These are phyloP conservation scores for Sebastiscus tertius DNA, from an alignment of 2,797 vertebrate genomes.

Conservation along the genomic window DNA sequence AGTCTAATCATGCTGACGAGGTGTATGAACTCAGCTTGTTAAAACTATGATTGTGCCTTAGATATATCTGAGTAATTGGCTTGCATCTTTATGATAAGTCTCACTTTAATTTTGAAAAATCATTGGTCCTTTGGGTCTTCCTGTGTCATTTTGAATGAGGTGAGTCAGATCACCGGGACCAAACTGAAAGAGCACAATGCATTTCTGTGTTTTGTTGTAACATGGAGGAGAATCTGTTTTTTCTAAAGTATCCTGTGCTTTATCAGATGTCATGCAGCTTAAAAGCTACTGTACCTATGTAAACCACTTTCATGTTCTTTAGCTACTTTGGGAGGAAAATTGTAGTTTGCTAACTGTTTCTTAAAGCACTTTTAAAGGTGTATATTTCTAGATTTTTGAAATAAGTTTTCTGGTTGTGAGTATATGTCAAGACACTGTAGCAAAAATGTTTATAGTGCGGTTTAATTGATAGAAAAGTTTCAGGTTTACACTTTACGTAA, in stretches of 20 bases:
- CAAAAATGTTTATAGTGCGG: constrained; percentile 4
- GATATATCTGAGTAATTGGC: not conserved
- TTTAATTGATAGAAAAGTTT: constrained; percentile 9
- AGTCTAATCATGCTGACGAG: not conserved
- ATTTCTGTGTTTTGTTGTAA: constrained; percentile 9
- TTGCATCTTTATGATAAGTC: not conserved
- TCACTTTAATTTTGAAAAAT: not conserved
- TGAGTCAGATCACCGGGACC: not conserved
- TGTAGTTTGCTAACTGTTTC: constrained; percentile 14
- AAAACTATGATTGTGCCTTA: constrained; percentile 54
- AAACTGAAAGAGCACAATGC: not conserved
- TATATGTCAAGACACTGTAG: not conserved
- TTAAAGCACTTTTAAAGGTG: constrained; percentile 6
- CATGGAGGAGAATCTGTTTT: not conserved
- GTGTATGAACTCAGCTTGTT: not conserved
- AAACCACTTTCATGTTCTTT: not conserved
- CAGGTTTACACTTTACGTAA: not conserved
- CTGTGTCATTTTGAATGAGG: not conserved
- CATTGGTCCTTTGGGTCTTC: not conserved
- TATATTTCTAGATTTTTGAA: constrained; percentile 34
- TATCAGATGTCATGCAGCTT: not conserved
- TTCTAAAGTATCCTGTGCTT: not conserved
- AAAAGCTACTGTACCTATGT: not conserved
- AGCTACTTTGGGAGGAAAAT: not conserved
- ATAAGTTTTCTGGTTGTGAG: not conserved